A percentile compares a stretch with the other conserved stretches of the same genome.
Evolutionary conservation across 2,113 vertebrate species (phyloP).

Genomic region (Myotis lucifugus): DNA sequence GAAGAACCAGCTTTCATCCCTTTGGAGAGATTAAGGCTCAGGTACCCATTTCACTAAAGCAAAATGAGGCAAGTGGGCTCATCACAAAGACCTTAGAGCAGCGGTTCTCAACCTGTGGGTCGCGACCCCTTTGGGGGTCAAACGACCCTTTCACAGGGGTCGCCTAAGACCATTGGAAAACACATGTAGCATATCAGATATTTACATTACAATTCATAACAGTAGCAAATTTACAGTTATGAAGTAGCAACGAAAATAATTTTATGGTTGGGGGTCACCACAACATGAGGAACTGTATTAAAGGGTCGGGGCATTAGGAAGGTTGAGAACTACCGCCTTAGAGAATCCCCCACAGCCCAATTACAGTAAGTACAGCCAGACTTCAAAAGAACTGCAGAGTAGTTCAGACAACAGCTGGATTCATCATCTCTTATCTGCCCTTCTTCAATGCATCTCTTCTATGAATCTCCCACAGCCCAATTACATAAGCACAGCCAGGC

Average conservation of each 20-base stretch:
- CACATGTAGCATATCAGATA: too few species aligned
- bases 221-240: too few species aligned
- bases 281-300: too few species aligned
- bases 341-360: neutral
- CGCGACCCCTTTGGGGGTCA: too few species aligned
- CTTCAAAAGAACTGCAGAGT: neutral
- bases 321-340: neutral
- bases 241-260: too few species aligned
- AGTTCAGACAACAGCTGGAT: neutral
- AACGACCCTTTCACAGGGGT: too few species aligned
- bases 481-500: neutral
- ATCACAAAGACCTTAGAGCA: neutral
- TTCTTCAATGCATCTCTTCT: neutral
- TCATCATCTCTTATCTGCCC: neutral
- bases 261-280: too few species aligned
- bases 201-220: too few species aligned
- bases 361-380: neutral
- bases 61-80: neutral
- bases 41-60: neutral
- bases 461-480: neutral
- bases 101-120: too few species aligned
- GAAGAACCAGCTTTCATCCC: neutral
- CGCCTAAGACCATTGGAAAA: too few species aligned
- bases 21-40: constrained; percentile 11
- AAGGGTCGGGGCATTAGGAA: too few species aligned